A percentile compares a stretch with the other conserved stretches of the same genome.
These are phyloP conservation scores for Melitaea athalia DNA, from an alignment of 2,888 invertebrate genomes.

Conservation along the genomic window DNA sequence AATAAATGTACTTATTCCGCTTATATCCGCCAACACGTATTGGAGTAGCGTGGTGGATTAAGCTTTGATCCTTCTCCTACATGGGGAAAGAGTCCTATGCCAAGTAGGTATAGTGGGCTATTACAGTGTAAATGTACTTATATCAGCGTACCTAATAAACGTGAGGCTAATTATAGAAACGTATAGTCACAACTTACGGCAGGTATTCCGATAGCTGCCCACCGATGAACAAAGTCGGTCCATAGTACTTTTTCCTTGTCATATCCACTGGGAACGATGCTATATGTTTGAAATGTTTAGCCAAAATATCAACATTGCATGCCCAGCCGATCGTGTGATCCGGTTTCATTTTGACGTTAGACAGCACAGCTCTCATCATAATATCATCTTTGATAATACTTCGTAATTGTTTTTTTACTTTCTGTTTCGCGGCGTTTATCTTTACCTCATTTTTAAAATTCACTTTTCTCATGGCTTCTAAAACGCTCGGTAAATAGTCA, in stretches of 20 bases:
- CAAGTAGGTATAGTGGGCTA: no score
- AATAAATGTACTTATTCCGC: background rate
- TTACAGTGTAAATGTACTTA: no score
- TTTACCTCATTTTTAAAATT: slow-evolving; percentile 53
- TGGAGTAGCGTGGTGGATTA: no score
- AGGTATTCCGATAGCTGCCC: slow-evolving; percentile 92
- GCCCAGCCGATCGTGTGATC: slow-evolving; percentile 84
- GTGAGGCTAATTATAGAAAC: background rate
- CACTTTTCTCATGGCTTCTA: slow-evolving; percentile 72
- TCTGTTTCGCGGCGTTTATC: slow-evolving; percentile 50
- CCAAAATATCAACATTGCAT: slow-evolving; percentile 87
- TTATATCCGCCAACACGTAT: no score
- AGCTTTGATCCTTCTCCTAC: no score
- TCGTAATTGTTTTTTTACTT: slow-evolving; percentile 52
- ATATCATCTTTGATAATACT: slow-evolving; percentile 72
- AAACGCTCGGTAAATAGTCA: slow-evolving; percentile 81
- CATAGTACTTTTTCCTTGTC: slow-evolving; percentile 67
- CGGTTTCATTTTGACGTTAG: slow-evolving; percentile 75
- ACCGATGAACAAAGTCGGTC: slow-evolving; percentile 91
- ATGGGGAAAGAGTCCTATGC: no score
- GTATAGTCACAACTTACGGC: slow-evolving; percentile 76
- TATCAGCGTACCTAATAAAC: background rate
- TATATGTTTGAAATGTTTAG: slow-evolving; percentile 84
- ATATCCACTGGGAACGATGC: slow-evolving; percentile 82
- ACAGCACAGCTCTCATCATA: slow-evolving; percentile 78